phyloP scores from a whole-genome alignment of 2,113 vertebrate species.

The Eonycteris spelaea region DNA sequence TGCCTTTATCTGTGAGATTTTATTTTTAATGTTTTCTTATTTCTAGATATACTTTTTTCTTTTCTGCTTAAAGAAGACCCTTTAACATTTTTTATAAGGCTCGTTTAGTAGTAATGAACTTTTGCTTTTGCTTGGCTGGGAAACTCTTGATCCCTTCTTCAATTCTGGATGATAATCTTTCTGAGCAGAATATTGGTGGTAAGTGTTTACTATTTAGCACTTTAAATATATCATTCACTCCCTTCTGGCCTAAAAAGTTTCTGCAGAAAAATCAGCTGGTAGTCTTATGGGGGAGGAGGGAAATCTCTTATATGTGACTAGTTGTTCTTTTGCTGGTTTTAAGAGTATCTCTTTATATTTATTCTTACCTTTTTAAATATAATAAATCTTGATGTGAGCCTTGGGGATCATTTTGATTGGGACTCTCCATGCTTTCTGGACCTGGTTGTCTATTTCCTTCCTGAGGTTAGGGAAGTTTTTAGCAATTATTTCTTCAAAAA shows the following conservation, averaged over 20 bases:
- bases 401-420: neutral
- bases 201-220: neutral
- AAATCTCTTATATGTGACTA: neutral
- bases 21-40: neutral
- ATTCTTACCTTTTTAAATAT: neutral
- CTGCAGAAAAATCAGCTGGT: neutral
- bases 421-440: neutral
- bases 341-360: neutral
- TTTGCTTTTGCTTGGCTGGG: neutral
- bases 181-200: neutral
- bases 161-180: neutral
- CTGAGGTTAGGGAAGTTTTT: neutral
- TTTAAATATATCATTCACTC: neutral
- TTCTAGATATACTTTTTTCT: too few relatives aligned
- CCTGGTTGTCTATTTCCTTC: neutral
- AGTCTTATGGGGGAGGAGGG: neutral
- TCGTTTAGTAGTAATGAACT: neutral
- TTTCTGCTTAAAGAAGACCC: neutral
- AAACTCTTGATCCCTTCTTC: neutral
- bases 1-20: neutral
- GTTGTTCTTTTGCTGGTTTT: neutral
- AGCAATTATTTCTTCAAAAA: neutral
- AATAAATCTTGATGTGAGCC: neutral
- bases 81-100: neutral
- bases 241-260: neutral